phyloP scores from a whole-genome alignment of 2,888 invertebrate species.

The Chrysolina haemoptera region DNA sequence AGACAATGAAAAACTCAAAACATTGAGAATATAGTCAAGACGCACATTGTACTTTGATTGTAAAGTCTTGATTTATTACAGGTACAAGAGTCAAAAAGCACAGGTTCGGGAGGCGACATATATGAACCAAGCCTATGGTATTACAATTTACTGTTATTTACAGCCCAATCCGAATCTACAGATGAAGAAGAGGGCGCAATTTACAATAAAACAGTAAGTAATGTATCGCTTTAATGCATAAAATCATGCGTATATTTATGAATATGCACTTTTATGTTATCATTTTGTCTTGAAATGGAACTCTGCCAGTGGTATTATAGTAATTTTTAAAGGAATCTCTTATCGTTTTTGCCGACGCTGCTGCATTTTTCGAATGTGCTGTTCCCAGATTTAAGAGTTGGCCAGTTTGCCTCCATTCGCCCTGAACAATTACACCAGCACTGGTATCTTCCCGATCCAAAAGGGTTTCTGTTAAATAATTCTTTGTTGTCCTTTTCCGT shows the following conservation, averaged over 20 bases:
- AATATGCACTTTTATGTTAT: not conserved
- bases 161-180: not conserved
- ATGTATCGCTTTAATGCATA: too few species aligned
- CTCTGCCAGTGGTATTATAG: conserved; percentile 32
- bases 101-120: not conserved
- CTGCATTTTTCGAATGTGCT: conserved; percentile 34
- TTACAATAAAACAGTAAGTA: too few species aligned
- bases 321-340: conserved; percentile 37
- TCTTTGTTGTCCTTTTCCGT: conserved; percentile 27
- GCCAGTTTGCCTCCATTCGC: conserved; percentile 45
- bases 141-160: not conserved
- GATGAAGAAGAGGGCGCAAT: not conserved
- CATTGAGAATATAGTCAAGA: too few species aligned
- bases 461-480: conserved; percentile 39
- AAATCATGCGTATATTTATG: too few species aligned
- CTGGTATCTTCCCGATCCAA: conserved; percentile 42
- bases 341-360: conserved; percentile 31
- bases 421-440: conserved; percentile 28
- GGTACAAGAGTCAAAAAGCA: not conserved
- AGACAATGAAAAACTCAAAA: too few species aligned
- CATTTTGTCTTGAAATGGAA: conserved; percentile 35
- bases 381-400: conserved; percentile 34
- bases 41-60: too few species aligned
- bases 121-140: not conserved
- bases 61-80: not conserved